phyloP scores from a whole-genome alignment of 2,888 invertebrate genomes.

The Conomelus anceps region DNA sequence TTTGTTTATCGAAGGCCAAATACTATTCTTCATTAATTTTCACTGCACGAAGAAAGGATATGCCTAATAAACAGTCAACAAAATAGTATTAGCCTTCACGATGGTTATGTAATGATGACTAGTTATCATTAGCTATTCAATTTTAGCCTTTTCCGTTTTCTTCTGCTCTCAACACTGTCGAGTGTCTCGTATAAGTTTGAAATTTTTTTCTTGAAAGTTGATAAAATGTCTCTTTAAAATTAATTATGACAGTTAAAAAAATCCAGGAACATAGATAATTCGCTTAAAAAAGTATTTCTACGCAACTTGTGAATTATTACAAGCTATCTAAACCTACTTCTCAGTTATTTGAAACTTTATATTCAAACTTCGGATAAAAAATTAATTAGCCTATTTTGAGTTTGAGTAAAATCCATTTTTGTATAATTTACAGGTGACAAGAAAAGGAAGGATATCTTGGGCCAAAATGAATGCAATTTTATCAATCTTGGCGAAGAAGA shows the following conservation, averaged over 20 bases:
- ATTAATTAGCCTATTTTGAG: not conserved
- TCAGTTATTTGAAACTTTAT: too few relatives aligned
- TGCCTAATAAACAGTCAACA: not conserved
- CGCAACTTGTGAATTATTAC: too few relatives aligned
- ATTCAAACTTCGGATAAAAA: too few relatives aligned
- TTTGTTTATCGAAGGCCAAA: not conserved
- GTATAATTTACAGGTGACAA: constrained; percentile 9
- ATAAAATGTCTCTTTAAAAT: too few relatives aligned
- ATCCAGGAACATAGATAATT: too few relatives aligned
- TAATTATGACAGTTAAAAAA: too few relatives aligned
- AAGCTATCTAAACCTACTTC: too few relatives aligned
- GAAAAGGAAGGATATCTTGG: constrained; percentile 5
- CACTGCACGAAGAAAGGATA: not conserved
- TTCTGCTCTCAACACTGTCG: not conserved
- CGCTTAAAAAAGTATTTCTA: too few relatives aligned
- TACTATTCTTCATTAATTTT: too few relatives aligned
- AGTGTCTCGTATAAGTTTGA: not conserved
- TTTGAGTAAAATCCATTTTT: not conserved
- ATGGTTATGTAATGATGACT: not conserved
- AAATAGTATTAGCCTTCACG: not conserved
- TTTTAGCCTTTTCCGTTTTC: not conserved
- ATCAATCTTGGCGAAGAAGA: constrained; percentile 50
- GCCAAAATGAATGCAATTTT: constrained; percentile 21
- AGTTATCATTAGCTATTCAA: not conserved
- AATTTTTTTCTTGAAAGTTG: not conserved